Percentiles rank a stretch among this genome's conserved stretches.
Evolutionary conservation across 2,888 invertebrate genomes (phyloP).

Genomic region (Stegophylla sp.): DNA sequence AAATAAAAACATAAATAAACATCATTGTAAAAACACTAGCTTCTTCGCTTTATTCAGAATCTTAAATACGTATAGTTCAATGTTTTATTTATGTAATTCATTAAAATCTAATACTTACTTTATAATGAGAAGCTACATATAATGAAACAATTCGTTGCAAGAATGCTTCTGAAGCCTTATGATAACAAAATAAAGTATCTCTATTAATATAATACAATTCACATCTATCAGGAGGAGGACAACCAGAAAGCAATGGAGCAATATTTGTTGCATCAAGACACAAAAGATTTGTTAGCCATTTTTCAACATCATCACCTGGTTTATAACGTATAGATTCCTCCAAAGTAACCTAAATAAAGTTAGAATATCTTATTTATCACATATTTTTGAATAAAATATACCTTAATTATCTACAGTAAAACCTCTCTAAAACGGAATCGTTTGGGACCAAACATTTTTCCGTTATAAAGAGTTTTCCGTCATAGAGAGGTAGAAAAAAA

Average conservation of each 20-base stretch:
- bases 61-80: no score
- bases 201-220: slow-evolving; percentile 86
- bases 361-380: background rate
- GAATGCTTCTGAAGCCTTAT: slow-evolving; percentile 90
- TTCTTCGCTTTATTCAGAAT: no score
- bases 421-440: no score
- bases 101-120: slow-evolving; percentile 74
- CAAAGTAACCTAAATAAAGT: slow-evolving; percentile 72
- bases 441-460: no score
- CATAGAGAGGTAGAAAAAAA: no score
- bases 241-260: slow-evolving; percentile 75
- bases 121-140: slow-evolving; percentile 97
- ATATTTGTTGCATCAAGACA: slow-evolving; percentile 86
- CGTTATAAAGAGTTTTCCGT: no score
- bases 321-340: slow-evolving; percentile 96
- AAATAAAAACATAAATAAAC: no score
- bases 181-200: slow-evolving; percentile 96
- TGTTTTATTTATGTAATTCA: no score
- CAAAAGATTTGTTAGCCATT: slow-evolving; percentile 88
- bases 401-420: background rate
- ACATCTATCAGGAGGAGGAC: slow-evolving; percentile 88
- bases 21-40: no score
- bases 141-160: slow-evolving; percentile 89
- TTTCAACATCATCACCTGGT: slow-evolving; percentile 83
- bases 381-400: background rate